These are phyloP conservation scores for Xenus cinereus DNA, from an alignment of 2,113 vertebrate species.

Conservation along the genomic window DNA sequence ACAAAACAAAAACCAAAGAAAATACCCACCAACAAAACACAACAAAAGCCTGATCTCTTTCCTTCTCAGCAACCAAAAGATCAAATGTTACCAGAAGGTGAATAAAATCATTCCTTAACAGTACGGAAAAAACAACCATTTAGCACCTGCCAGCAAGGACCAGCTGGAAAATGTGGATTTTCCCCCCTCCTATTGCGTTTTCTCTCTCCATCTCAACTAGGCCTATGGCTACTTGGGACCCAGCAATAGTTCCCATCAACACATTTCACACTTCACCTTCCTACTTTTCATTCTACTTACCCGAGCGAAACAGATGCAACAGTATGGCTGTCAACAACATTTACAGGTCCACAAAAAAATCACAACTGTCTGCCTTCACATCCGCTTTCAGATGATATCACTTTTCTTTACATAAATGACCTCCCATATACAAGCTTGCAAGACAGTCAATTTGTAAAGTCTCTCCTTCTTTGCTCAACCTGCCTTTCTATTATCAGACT, in stretches of 20 bases:
- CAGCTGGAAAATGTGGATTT: neutral
- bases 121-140: neutral
- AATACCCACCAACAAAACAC: neutral
- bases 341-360: neutral
- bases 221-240: neutral
- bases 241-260: neutral
- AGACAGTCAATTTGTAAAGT: neutral
- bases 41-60: neutral
- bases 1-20: neutral
- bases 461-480: neutral
- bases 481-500: neutral
- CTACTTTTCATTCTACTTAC: neutral
- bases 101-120: neutral
- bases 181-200: rapidly evolving
- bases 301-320: neutral
- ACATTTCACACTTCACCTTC: neutral
- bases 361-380: neutral
- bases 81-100: neutral
- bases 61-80: neutral
- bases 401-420: neutral
- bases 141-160: neutral
- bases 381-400: neutral
- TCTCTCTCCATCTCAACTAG: neutral
- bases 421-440: neutral
- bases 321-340: neutral